Percentiles rank a stretch among this genome's conserved stretches.
phyloP scores from a whole-genome alignment of 35 echinoderm and acorn worm genomes.

The Patiria miniata region DNA sequence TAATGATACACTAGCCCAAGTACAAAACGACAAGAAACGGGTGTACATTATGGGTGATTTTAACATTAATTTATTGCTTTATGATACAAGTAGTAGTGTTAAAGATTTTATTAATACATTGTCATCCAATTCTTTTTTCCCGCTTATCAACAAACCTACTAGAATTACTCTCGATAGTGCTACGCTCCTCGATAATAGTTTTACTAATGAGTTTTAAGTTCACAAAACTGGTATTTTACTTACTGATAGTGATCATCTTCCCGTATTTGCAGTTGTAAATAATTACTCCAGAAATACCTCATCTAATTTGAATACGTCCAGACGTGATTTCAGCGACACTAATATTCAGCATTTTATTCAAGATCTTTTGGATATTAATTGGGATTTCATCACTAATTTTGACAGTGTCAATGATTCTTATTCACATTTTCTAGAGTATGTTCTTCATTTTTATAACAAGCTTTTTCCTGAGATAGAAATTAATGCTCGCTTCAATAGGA shows the following conservation, averaged over 20 bases:
- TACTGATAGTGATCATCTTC: slow-evolving; percentile 16
- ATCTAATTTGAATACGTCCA: background rate
- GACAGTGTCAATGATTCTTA: background rate
- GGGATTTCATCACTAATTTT: background rate
- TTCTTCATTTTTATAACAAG: background rate
- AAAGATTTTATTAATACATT: background rate
- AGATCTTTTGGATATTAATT: background rate
- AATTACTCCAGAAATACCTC: background rate
- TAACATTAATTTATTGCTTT: background rate
- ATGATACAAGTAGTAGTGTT: background rate
- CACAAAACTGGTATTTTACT: background rate
- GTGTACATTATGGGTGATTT: slow-evolving; percentile 15
- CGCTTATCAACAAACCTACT: background rate
- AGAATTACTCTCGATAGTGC: background rate
- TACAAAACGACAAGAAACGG: too few relatives aligned
- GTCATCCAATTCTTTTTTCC: background rate
- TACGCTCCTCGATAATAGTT: background rate
- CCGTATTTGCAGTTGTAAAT: background rate
- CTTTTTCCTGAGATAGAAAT: background rate
- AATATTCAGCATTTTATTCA: slow-evolving; percentile 13
- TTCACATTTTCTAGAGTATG: background rate
- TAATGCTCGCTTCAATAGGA: background rate
- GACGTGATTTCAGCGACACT: background rate
- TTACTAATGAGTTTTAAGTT: background rate
- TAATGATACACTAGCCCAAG: too few relatives aligned